phyloP scores from a whole-genome alignment of 1,140 invertebrate genomes.

The Orius laevigatus region DNA sequence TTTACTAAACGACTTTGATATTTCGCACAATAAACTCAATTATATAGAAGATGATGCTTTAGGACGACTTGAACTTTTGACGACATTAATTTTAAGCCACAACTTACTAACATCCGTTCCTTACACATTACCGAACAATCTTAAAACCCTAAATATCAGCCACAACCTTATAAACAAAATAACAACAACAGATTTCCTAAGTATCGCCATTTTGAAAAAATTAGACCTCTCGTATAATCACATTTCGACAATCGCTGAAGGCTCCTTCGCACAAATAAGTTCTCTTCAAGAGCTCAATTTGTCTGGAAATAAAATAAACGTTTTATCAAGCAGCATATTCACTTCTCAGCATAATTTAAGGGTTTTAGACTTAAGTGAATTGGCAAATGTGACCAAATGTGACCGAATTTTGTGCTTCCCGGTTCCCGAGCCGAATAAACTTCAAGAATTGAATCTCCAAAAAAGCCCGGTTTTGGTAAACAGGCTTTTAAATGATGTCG shows the following conservation, averaged over 20 bases:
- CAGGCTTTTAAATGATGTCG: constrained; percentile 48
- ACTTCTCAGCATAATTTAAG: constrained; percentile 43
- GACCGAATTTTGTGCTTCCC: constrained; percentile 41
- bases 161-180: constrained; percentile 49
- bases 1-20: constrained; percentile 57
- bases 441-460: constrained; percentile 54
- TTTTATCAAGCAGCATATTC: constrained; percentile 45
- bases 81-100: constrained; percentile 59
- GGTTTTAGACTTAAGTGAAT: constrained; percentile 45
- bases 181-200: constrained; percentile 45
- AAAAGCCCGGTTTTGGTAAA: constrained; percentile 50
- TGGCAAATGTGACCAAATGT: constrained; percentile 37
- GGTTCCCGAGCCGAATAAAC: constrained; percentile 44
- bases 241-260: constrained; percentile 44
- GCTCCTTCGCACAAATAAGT: constrained; percentile 44
- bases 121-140: constrained; percentile 40
- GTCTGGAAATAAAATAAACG: constrained; percentile 56
- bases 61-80: constrained; percentile 59
- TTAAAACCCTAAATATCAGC: constrained; percentile 43
- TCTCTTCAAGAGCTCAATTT: constrained; percentile 52
- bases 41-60: constrained; percentile 74
- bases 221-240: constrained; percentile 50
- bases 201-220: constrained; percentile 48
- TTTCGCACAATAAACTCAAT: constrained; percentile 59
- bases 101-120: constrained; percentile 53